phyloP scores from a whole-genome alignment of 2,888 invertebrate species.

The Theodoxus fluviatilis region DNA sequence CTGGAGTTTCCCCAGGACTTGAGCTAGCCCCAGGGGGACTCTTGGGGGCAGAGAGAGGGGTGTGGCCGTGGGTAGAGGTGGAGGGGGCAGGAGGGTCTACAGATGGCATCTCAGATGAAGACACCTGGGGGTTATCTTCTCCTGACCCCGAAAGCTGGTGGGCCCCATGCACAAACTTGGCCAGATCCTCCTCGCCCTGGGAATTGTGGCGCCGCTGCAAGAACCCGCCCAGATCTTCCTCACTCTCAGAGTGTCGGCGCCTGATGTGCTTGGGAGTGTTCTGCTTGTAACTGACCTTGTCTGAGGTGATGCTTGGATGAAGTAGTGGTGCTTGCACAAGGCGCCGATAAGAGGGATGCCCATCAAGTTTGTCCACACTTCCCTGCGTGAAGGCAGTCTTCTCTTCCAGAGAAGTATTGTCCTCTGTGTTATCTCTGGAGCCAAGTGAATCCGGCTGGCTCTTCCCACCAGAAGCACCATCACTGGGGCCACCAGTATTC shows the following conservation, averaged over 20 bases:
- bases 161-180: constrained; percentile 29
- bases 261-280: constrained; percentile 59
- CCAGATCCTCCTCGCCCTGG: constrained; percentile 32
- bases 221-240: constrained; percentile 50
- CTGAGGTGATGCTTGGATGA: constrained; percentile 55
- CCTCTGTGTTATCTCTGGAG: too few species aligned
- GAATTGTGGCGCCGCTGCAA: constrained; percentile 24
- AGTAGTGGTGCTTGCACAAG: constrained; percentile 47
- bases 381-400: constrained; percentile 29
- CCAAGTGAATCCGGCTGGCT: too few species aligned
- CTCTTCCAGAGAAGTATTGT: constrained; percentile 16
- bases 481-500: too few species aligned
- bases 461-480: too few species aligned
- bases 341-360: too few species aligned
- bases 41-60: constrained; percentile 20
- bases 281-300: constrained; percentile 55
- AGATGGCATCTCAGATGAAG: constrained; percentile 5
- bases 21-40: constrained; percentile 13
- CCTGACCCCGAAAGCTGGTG: constrained; percentile 25
- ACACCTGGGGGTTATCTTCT: too few species aligned
- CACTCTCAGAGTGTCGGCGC: constrained; percentile 58
- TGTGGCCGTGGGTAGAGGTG: neutral
- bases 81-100: constrained; percentile 8
- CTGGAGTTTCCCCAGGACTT: too few species aligned
- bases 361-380: too few species aligned